Evolutionary conservation across 2,888 invertebrate species (phyloP), one percentile per base, ranked within the genome.

Genomic region (Tenthredo livida): DNA sequence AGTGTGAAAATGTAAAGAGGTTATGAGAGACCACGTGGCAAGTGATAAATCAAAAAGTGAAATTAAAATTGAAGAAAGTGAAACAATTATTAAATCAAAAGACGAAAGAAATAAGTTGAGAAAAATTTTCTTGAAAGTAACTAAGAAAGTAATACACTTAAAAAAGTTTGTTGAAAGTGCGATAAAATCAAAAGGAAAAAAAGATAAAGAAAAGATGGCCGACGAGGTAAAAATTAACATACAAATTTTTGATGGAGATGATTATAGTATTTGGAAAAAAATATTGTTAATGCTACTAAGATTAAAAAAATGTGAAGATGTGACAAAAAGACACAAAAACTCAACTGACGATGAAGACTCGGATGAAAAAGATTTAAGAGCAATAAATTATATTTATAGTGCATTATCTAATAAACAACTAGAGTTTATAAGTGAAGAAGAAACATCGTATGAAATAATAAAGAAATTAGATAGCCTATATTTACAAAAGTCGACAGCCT

Each of bases 231-330:
- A 88, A 75, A 61, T 88, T 5, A 85, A 54, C n/a, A 77, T 88
- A 40, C 88, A 84, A 43, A 84, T 87, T 0, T 89, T 89, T 72
- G 87, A 88, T 84, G 88, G 88, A 15, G 47, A 83, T 21, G 88
- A 89, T n/a, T 88, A 89, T 58, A 84, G 40, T 25, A 87, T 73
- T 25, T 89, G 89, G 89, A 89, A 89, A 78, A 88, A 86, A 84
- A 33, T 89, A 72, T 83, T 89, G 9, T n/a, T 78, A 7, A 73
- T 87, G 72, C 88, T 84, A 77, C 86, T 89, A 10, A 87, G 87
- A 82, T 84, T 87, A 65, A 89, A 88, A 85, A 84, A 88, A 37
- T 88, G 87, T 73, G 17, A 85, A 21, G 43, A 61, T 25, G 85
- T 85, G n/a, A 61, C 85, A n/a, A 50, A 47, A 25, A 84, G 86